Percentiles rank a stretch among this genome's conserved stretches.
phyloP scores from a whole-genome alignment of 2,113 vertebrate genomes.

The Stigmatopora nigra region DNA sequence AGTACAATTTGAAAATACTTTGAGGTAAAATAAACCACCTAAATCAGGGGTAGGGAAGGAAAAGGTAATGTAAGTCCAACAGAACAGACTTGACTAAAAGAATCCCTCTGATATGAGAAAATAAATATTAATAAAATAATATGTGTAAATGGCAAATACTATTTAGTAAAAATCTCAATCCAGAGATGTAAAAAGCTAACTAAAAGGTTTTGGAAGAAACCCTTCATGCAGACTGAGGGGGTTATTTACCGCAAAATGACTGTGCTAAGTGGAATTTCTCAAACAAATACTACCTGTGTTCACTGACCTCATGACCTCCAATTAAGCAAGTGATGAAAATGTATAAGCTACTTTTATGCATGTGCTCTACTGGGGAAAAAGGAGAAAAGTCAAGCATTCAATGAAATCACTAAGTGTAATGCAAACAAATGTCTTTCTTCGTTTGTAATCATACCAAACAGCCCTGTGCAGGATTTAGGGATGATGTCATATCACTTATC shows the following conservation, averaged over 20 bases:
- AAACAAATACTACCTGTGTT: constrained; percentile 11
- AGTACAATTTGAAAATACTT: not conserved
- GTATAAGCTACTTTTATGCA: not conserved
- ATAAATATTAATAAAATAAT: not conserved
- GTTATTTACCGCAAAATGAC: not conserved
- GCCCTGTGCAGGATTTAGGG: not conserved
- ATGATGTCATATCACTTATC: not conserved
- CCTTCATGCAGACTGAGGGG: not conserved
- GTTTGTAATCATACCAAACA: not conserved
- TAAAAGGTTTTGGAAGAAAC: not conserved
- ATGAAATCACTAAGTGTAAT: too few relatives aligned
- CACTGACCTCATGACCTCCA: constrained; percentile 1
- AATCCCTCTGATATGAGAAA: not conserved
- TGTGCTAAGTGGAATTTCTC: constrained; percentile 13
- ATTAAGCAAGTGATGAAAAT: not conserved
- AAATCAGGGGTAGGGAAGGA: too few relatives aligned
- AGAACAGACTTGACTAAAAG: not conserved
- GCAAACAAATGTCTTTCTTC: not conserved
- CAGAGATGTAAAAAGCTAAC: not conserved
- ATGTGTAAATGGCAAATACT: not conserved
- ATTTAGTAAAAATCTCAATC: not conserved
- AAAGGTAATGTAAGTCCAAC: not conserved
- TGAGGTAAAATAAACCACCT: too few relatives aligned
- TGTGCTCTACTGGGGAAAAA: not conserved
- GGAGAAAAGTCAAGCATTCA: not conserved